phyloP scores from a whole-genome alignment of 2,113 vertebrate genomes.

The Proterorhinus semilunaris region DNA sequence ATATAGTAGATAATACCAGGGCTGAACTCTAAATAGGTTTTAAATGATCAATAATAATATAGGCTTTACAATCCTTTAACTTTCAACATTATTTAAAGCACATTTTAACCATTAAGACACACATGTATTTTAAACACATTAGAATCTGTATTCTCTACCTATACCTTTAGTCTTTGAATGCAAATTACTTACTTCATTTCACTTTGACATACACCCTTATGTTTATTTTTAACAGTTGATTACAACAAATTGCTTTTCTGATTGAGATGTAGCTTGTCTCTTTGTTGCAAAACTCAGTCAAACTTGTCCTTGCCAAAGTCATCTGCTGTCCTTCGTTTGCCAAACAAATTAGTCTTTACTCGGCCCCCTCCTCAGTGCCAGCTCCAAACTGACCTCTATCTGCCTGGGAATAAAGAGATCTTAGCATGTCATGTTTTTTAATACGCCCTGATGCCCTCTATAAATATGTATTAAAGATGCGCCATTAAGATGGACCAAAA shows the following conservation, averaged over 20 bases:
- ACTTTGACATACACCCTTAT: neutral
- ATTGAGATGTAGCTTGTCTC: conserved; percentile 11
- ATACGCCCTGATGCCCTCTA: conserved; percentile 61
- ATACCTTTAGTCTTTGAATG: too few relatives aligned
- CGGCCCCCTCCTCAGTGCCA: conserved; percentile 28
- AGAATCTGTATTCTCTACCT: too few relatives aligned
- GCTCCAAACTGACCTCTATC: conserved; percentile 61
- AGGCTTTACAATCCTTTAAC: too few relatives aligned
- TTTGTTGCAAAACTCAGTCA: conserved; percentile 41
- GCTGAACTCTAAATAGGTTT: neutral
- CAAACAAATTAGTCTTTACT: conserved; percentile 53
- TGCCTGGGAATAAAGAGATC: conserved; percentile 61
- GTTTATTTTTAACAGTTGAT: neutral
- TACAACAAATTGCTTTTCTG: neutral
- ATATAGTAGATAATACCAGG: neutral
- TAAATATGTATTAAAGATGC: conserved; percentile 79
- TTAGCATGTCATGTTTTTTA: conserved; percentile 74
- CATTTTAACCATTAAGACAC: too few relatives aligned
- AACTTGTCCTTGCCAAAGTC: conserved; percentile 62
- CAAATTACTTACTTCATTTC: neutral
- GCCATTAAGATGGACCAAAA: conserved; percentile 64
- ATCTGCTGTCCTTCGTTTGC: conserved; percentile 45
- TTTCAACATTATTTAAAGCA: too few relatives aligned
- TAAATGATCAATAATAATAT: too few relatives aligned
- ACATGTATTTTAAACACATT: too few relatives aligned